Evolutionary conservation across 2,113 vertebrate species (phyloP), one percentile per base, ranked within the genome.

Genomic region (Clupea harengus): DNA sequence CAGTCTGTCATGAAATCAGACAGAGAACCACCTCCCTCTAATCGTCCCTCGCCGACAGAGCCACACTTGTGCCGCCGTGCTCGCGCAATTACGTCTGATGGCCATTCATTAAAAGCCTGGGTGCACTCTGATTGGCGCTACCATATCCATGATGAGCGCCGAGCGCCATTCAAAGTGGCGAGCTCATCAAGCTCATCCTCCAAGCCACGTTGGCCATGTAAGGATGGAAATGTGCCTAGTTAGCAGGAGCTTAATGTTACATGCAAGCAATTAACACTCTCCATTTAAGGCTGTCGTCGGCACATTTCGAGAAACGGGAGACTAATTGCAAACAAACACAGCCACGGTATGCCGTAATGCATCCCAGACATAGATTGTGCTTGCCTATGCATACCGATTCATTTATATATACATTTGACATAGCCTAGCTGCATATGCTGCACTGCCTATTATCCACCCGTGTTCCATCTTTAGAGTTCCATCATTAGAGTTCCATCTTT

Each of bases 291-390:
- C 64, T 72, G 64, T 13, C 64, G 64, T 72, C 28, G 4, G 32
- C 64, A 72, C n/a, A 32, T 72, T 72, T 72, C 9, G 60, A 28
- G 64, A 72, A 72, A 72, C 64, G 15, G 32, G 64, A 72, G 9
- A 25, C 64, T 72, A 72, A 72, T 72, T 72, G 64, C 25, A 72
- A 72, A 28, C 64, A 72, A 72, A 72, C 64, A 13, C 64, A 9
- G 60, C 60, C 22, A 25, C 60, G 25, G 60, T 25, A n/a, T 9
- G 64, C 64, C 10, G 0, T 72, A 72, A 72, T 72, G 64, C 64
- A 72, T 72, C 25, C 64, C 64, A 72, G 64, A 25, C 64, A 28
- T 72, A 72, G 64, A 72, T 72, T 72, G 64, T 32, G 64, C 64
- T 72, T 72, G 64, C 64, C 28, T 28, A 28, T 72, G 64, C 64